These are phyloP conservation scores for Panopea generosa DNA, from an alignment of 2,888 invertebrate genomes.

Conservation along the genomic window DNA sequence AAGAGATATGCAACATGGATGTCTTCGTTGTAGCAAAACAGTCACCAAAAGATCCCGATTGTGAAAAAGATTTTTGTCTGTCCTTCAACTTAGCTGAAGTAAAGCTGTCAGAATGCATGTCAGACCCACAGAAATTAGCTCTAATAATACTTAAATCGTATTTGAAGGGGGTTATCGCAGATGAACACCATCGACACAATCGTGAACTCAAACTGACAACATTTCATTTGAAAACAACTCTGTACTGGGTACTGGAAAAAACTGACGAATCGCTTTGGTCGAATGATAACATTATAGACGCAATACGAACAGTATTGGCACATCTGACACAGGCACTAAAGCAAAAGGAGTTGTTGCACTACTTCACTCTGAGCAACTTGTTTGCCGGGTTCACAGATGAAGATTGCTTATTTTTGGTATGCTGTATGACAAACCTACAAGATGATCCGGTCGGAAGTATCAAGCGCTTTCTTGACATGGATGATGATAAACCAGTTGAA, in stretches of 20 bases:
- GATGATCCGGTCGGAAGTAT: constrained; percentile 28
- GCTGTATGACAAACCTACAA: constrained; percentile 21
- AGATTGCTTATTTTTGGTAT: constrained; percentile 10
- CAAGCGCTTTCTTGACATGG: constrained; percentile 25
- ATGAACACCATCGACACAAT: constrained; percentile 14
- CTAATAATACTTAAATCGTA: constrained; percentile 55
- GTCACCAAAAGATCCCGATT: constrained; percentile 42
- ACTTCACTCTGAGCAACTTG: constrained; percentile 35
- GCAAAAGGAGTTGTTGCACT: constrained; percentile 25
- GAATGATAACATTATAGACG: constrained; percentile 18
- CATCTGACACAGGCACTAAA: constrained; percentile 10
- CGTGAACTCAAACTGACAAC: constrained; percentile 46
- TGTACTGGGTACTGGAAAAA: constrained; percentile 56
- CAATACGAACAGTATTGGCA: constrained; percentile 10
- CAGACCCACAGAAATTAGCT: constrained; percentile 41
- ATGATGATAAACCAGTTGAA: constrained; percentile 15
- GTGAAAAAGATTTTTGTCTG: constrained; percentile 60
- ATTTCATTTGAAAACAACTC: constrained; percentile 60
- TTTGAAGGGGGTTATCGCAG: constrained; percentile 44
- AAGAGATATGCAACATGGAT: constrained; percentile 52
- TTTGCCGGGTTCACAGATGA: constrained; percentile 28
- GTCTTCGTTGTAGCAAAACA: constrained; percentile 59
- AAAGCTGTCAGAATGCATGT: constrained; percentile 44
- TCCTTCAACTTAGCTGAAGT: constrained; percentile 62
- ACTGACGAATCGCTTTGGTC: constrained; percentile 17